Percentiles rank a stretch among this genome's conserved stretches.
Evolutionary conservation across 2,888 invertebrate species (phyloP).

Genomic region (Caenorhabditis wallacei): DNA sequence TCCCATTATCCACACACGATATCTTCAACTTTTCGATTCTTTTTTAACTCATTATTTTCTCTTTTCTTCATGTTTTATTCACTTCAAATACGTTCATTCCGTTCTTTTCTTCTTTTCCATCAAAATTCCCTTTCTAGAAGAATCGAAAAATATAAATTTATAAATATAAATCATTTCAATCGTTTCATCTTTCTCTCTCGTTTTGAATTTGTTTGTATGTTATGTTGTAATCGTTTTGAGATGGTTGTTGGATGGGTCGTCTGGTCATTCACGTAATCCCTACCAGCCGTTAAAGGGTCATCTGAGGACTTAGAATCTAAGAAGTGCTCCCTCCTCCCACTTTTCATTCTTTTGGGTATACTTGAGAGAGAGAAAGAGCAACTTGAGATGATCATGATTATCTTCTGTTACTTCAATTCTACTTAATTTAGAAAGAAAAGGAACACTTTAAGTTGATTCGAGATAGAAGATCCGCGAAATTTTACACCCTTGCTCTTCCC

Average conservation of each 20-base stretch:
- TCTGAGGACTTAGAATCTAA: constrained; percentile 50
- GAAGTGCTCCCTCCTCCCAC: constrained; percentile 5
- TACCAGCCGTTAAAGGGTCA: constrained; percentile 67
- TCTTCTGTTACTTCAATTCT: constrained; percentile 22
- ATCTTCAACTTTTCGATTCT: constrained; percentile 28
- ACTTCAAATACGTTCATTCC: neutral
- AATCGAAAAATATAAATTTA: neutral
- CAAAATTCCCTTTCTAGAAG: neutral
- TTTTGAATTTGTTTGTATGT: constrained; percentile 52
- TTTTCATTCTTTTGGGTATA: constrained; percentile 11
- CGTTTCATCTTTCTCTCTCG: neutral
- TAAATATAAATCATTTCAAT: constrained; percentile 40
- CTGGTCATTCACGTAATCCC: constrained; percentile 63
- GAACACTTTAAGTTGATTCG: constrained; percentile 17
- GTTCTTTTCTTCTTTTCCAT: neutral
- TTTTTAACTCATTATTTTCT: constrained; percentile 19
- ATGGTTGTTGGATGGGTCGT: constrained; percentile 16
- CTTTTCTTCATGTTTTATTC: constrained; percentile 5
- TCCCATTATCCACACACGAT: constrained; percentile 26
- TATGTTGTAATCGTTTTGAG: constrained; percentile 54
- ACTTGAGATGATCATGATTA: constrained; percentile 39
- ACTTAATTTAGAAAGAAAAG: constrained; percentile 8
- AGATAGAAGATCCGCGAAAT: constrained; percentile 26
- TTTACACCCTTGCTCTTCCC: constrained; percentile 32
- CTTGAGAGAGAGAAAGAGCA: constrained; percentile 22